These are phyloP conservation scores for Isurus oxyrinchus DNA, from an alignment of 2,113 vertebrate species.

Conservation along the genomic window DNA sequence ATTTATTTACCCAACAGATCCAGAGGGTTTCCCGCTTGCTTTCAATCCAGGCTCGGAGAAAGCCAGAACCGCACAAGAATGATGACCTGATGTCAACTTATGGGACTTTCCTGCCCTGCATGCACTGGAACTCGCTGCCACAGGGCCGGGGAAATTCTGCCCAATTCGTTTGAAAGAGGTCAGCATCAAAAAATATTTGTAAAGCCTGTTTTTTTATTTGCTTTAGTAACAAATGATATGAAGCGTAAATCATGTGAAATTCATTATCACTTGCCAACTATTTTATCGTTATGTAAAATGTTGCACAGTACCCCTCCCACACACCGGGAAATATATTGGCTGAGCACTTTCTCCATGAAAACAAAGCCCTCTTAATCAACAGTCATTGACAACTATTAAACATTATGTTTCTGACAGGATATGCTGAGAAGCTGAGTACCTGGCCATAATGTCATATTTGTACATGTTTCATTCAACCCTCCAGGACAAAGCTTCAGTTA, in stretches of 20 bases:
- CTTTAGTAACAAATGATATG: neutral
- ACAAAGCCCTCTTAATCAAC: neutral
- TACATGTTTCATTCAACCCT: neutral
- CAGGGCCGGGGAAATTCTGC: neutral
- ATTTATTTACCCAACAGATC: no score
- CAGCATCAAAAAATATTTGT: neutral
- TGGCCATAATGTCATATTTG: slow-evolving; percentile 1
- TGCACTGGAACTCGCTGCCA: no score
- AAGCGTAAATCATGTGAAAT: neutral
- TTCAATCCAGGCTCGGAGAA: no score
- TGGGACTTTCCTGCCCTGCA: no score
- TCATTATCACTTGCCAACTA: neutral
- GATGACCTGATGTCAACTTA: no score
- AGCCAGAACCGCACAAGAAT: no score
- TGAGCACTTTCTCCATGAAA: neutral
- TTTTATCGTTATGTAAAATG: neutral
- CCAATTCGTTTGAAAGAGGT: neutral
- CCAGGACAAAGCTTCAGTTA: slow-evolving; percentile 1
- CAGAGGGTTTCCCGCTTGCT: no score
- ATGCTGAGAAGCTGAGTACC: neutral
- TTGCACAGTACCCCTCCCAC: neutral
- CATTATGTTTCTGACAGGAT: neutral
- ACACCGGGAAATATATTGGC: neutral
- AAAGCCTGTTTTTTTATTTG: neutral
- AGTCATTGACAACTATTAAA: neutral